phyloP scores from a whole-genome alignment of 2,113 vertebrate genomes.

The Caranx melampygus region DNA sequence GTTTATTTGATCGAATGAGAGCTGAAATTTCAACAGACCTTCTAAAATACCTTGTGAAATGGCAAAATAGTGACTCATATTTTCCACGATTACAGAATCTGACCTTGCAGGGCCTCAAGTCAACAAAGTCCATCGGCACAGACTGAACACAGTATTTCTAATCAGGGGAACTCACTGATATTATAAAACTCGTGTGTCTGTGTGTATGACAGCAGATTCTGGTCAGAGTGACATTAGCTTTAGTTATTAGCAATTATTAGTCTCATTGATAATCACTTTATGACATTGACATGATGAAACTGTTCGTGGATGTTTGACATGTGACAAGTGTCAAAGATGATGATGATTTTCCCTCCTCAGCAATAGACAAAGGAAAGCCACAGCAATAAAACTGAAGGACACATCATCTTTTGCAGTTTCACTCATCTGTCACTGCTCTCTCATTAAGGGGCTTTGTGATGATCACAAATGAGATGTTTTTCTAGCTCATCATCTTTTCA shows the following conservation, averaged over 20 bases:
- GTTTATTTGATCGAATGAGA: conserved; percentile 69
- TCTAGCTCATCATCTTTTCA: no score
- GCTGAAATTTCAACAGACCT: conserved; percentile 58
- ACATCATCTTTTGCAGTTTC: background rate
- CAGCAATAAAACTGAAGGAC: background rate
- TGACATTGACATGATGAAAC: background rate
- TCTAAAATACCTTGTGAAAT: conserved; percentile 60
- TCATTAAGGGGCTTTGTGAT: background rate
- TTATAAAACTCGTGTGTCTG: no score
- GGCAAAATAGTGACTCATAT: conserved; percentile 68
- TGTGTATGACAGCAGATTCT: background rate
- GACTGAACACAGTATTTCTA: conserved; percentile 17
- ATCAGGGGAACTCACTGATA: background rate
- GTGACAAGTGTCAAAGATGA: background rate
- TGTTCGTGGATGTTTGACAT: background rate
- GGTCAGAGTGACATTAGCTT: background rate
- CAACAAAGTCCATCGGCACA: conserved; percentile 44
- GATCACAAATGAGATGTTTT: background rate
- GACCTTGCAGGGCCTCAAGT: conserved; percentile 29
- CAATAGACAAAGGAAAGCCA: background rate
- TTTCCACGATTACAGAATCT: conserved; percentile 62
- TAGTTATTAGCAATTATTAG: no score
- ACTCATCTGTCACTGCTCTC: background rate
- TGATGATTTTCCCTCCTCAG: background rate
- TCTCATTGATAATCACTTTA: background rate